Evolutionary conservation across 2,797 vertebrate species (phyloP).

Genomic region (Channallabes apus): DNA sequence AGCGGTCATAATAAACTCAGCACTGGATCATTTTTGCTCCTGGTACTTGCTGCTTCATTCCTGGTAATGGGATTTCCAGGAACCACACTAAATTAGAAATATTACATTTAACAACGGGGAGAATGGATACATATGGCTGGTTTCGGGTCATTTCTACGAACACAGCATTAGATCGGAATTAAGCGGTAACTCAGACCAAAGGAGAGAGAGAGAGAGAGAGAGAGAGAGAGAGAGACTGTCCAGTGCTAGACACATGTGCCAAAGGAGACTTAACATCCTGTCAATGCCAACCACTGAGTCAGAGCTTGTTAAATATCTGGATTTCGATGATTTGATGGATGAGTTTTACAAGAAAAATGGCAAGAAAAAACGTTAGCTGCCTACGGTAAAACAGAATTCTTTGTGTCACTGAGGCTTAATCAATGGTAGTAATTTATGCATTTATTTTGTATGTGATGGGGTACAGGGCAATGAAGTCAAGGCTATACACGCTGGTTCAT

Average conservation of each 20-base stretch:
- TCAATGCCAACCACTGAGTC: not conserved
- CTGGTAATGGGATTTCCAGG: slow-evolving; percentile 4
- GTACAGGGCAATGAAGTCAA: not conserved
- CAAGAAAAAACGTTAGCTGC: not conserved
- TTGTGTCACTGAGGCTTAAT: not conserved
- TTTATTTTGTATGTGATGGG: not conserved
- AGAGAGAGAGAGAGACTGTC: not conserved
- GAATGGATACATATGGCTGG: not conserved
- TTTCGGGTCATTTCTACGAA: not conserved
- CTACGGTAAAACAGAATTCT: not conserved
- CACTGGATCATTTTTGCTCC: not conserved
- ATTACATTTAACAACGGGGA: not conserved
- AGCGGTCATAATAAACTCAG: not conserved
- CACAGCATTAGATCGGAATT: not conserved
- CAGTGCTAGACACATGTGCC: not conserved
- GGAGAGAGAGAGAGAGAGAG: not conserved
- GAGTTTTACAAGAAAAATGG: not conserved
- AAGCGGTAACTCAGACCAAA: not conserved
- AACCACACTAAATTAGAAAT: not conserved
- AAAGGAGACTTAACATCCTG: not conserved
- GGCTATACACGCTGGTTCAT: not conserved
- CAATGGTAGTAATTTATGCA: not conserved
- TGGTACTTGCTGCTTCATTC: not conserved
- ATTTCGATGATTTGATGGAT: not conserved
- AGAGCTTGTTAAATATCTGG: not conserved